phyloP scores from a whole-genome alignment of 2,888 invertebrate genomes.

The Cerastis leucographa region DNA sequence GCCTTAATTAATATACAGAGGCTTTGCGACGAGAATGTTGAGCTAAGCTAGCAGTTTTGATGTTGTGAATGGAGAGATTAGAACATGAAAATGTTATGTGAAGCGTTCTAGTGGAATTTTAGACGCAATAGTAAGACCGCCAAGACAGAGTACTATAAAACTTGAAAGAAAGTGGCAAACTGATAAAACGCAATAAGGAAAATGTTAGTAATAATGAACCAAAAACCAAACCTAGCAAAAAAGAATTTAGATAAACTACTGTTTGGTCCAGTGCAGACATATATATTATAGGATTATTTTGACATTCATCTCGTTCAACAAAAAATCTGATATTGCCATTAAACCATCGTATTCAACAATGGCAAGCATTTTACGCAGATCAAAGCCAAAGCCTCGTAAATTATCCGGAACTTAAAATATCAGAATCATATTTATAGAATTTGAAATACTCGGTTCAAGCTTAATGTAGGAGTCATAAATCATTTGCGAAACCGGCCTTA shows the following conservation, averaged over 20 bases:
- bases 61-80: conserved; percentile 37
- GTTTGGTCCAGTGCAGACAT: not conserved
- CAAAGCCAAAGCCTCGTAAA: conserved; percentile 47
- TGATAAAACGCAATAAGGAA: not conserved
- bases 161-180: not conserved
- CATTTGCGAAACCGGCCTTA: conserved; percentile 34
- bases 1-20: conserved; percentile 65
- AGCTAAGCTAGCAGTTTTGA: conserved; percentile 16
- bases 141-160: no score
- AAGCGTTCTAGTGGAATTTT: not conserved
- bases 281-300: not conserved
- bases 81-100: conserved; percentile 1
- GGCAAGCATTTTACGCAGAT: conserved; percentile 19
- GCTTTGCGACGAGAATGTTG: conserved; percentile 44
- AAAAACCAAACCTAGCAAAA: not conserved
- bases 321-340: not conserved
- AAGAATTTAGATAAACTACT: not conserved
- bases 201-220: no score
- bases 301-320: not conserved
- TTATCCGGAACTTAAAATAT: conserved; percentile 45
- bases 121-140: not conserved
- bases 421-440: conserved; percentile 28
- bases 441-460: conserved; percentile 38
- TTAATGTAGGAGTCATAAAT: conserved; percentile 52
- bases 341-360: conserved; percentile 12